These are phyloP conservation scores for Cathartes aura DNA, from an alignment of 2,113 vertebrate species.

Conservation along the genomic window DNA sequence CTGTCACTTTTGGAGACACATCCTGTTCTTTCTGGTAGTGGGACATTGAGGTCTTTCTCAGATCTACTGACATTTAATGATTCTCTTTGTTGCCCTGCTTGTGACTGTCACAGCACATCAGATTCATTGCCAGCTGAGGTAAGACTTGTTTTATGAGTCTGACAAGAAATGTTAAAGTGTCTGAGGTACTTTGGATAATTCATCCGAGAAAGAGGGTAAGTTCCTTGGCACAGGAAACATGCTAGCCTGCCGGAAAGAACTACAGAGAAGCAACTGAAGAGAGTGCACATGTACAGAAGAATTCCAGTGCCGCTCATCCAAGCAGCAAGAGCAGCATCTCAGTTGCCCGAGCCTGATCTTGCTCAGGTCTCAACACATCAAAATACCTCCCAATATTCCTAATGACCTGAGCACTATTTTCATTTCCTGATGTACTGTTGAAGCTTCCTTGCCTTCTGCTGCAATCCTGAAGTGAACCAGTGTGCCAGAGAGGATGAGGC, in stretches of 20 bases:
- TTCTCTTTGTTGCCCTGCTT: conserved; percentile 20
- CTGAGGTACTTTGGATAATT: not conserved
- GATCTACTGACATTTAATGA: not conserved
- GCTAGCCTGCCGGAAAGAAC: not conserved
- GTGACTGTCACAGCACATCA: conserved; percentile 13
- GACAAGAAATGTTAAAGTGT: not conserved
- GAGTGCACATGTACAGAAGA: not conserved
- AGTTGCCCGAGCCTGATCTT: not conserved
- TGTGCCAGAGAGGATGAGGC: not conserved
- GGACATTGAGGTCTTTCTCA: not conserved
- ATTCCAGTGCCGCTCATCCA: not conserved
- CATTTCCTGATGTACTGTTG: not conserved
- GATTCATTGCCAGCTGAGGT: not conserved
- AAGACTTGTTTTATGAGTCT: not conserved
- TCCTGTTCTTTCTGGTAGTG: not conserved
- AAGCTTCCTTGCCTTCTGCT: not conserved
- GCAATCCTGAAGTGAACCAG: not conserved
- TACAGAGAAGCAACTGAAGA: not conserved
- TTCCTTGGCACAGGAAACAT: not conserved
- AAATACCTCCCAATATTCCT: not conserved
- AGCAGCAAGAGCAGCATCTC: not conserved
- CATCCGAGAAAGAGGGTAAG: not conserved
- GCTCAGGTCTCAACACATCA: not conserved
- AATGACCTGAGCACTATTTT: not conserved
- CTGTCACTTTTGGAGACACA: not conserved